Evolutionary conservation across 2,113 vertebrate species (phyloP).

Genomic region (Callaeas wilsoni): DNA sequence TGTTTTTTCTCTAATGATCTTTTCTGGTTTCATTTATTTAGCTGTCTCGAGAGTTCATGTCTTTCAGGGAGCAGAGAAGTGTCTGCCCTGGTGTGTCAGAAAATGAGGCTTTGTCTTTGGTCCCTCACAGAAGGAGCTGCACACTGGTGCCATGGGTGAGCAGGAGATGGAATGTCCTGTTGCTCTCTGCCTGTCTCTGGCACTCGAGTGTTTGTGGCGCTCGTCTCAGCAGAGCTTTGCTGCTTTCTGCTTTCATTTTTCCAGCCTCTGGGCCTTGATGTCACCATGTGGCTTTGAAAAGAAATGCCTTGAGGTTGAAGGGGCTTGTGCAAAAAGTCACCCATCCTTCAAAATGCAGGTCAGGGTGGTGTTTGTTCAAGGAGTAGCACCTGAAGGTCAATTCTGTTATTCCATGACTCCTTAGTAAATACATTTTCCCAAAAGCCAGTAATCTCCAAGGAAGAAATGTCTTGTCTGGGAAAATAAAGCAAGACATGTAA

Average conservation of each 20-base stretch:
- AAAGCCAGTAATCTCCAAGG: neutral
- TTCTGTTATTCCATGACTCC: neutral
- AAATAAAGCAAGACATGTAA: neutral
- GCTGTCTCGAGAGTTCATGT: accelerated
- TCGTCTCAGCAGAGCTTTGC: neutral
- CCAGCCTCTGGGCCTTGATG: neutral
- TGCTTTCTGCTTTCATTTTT: neutral
- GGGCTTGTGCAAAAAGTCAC: neutral
- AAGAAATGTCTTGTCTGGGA: neutral
- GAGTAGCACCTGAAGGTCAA: neutral
- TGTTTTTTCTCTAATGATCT: neutral
- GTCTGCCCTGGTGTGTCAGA: neutral
- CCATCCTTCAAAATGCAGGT: neutral
- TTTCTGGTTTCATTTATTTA: neutral
- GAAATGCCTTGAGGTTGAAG: neutral
- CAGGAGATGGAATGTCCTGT: accelerated
- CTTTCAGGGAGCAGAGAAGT: neutral
- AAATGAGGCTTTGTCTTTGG: neutral
- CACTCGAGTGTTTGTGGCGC: neutral
- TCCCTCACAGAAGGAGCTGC: neutral
- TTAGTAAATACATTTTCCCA: neutral
- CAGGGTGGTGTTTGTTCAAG: neutral
- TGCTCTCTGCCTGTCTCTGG: neutral
- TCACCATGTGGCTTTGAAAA: neutral
- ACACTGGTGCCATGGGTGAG: neutral